Percentiles rank a stretch among this genome's conserved stretches.
phyloP scores from a whole-genome alignment of 2,113 vertebrate species.

The Fregata magnificens region DNA sequence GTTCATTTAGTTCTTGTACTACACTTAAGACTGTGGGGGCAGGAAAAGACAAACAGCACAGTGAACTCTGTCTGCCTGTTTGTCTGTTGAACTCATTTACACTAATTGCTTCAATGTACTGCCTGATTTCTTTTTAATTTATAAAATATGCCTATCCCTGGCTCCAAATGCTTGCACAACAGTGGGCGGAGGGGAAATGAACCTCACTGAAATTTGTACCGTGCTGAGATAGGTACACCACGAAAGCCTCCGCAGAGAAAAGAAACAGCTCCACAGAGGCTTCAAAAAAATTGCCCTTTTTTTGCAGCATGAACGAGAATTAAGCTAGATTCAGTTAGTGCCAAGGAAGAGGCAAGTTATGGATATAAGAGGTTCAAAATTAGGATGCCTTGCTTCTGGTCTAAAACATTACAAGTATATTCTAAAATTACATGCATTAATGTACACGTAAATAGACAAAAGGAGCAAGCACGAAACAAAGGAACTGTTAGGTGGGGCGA shows the following conservation, averaged over 20 bases:
- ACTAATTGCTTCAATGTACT: slow-evolving; percentile 37
- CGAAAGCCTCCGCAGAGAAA: not conserved
- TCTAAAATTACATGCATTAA: not conserved
- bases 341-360: not conserved
- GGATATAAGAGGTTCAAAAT: not conserved
- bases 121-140: slow-evolving; percentile 47
- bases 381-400: not conserved
- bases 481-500: not conserved
- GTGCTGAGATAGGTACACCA: not conserved
- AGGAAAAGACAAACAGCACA: slow-evolving; percentile 14
- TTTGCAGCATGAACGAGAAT: not conserved
- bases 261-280: not conserved
- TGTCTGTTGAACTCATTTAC: slow-evolving; percentile 34
- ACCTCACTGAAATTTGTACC: not conserved
- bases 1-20: slow-evolving; percentile 22
- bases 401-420: not conserved
- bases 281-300: not conserved
- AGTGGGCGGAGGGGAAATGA: not conserved
- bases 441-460: slow-evolving; percentile 1
- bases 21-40: not conserved
- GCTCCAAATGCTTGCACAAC: not conserved
- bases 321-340: not conserved
- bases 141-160: not conserved
- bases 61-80: not conserved
- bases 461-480: not conserved